Percentiles rank a stretch among this genome's conserved stretches.
These are phyloP conservation scores for Crocodylus rhombifer DNA, from an alignment of 2,797 vertebrate genomes.

Conservation along the genomic window DNA sequence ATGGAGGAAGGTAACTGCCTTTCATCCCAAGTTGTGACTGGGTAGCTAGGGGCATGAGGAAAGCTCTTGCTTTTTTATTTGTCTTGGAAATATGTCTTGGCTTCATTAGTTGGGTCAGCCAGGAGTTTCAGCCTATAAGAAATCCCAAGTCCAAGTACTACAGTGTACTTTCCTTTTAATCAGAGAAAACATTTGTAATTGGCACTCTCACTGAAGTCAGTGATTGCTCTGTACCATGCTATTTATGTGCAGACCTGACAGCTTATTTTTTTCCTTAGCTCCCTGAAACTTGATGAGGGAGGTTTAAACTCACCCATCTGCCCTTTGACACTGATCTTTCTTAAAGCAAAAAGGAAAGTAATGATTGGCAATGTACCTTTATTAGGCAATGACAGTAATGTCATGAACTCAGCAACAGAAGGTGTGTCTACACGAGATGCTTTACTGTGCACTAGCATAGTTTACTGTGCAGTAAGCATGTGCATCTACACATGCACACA, in stretches of 20 bases:
- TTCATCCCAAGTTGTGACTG: background rate
- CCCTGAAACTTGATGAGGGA: background rate
- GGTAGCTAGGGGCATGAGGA: background rate
- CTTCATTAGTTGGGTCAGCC: background rate
- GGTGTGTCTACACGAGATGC: too few relatives aligned
- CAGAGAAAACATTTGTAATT: background rate
- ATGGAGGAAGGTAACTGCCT: background rate
- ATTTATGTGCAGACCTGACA: background rate
- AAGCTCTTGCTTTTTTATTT: background rate
- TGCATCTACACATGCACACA: too few relatives aligned
- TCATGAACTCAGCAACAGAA: constrained; percentile 21
- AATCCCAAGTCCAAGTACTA: background rate
- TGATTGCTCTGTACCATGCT: background rate
- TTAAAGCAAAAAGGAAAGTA: constrained; percentile 41
- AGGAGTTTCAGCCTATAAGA: background rate
- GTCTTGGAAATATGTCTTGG: background rate
- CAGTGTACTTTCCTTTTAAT: background rate
- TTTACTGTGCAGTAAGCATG: too few relatives aligned
- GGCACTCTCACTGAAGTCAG: background rate
- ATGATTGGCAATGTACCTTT: background rate
- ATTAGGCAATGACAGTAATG: constrained; percentile 18
- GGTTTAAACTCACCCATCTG: background rate
- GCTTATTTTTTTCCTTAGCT: background rate
- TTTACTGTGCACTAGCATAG: too few relatives aligned
- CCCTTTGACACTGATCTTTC: constrained; percentile 20